Base-by-base conservation (phyloP, 2,888 invertebrate genomes). In the Cerceris rybyensis region DNA sequence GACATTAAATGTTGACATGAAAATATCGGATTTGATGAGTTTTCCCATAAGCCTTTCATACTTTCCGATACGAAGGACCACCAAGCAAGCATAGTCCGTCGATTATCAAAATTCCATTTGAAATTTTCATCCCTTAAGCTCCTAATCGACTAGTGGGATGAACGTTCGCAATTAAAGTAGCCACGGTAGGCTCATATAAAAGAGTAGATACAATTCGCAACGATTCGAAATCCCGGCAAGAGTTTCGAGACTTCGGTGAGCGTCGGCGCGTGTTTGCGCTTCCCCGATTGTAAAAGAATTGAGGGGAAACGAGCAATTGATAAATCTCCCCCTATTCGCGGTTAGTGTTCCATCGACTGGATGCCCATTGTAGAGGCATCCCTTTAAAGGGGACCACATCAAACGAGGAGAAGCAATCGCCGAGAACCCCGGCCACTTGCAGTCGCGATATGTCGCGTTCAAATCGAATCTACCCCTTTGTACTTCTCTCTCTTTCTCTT, bases 381-480 rank as follows among this genome's bases (percentile, higher is more conserved):
- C 42, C 71, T 82, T 84, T 80, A 84, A 84, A 84, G 80, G 64
- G 82, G 65, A 82, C 68, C 77, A 73, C 28, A 55, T 70, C 28
- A 60, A 71, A 57, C 66, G 59, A 66, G 46, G 58, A 39, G 70
- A 54, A 76, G 39, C 72, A 79, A 82, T 76, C 66, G 82, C n/a
- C 68, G 60, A 41, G 52, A 55, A 55, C 71, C 68, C 69, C 60
- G 61, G 63, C 70, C 69, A 14, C 54, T 28, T 70, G 66, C 72
- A 75, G 74, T 68, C 61, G 54, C 70, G 76, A 80, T 82, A 77
- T 28, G 28, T 80, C 79, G 57, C 71, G 61, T 54, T 80, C 77
- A 71, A 82, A 84, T 66, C 70, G 73, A 77, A 84, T 79, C 84
- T 66, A 70, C 52, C 68, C 73, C 73, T 64, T 82, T 80, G 84